Evolutionary conservation across 2,113 vertebrate species (phyloP).

Genomic region (Regulus satrapa): DNA sequence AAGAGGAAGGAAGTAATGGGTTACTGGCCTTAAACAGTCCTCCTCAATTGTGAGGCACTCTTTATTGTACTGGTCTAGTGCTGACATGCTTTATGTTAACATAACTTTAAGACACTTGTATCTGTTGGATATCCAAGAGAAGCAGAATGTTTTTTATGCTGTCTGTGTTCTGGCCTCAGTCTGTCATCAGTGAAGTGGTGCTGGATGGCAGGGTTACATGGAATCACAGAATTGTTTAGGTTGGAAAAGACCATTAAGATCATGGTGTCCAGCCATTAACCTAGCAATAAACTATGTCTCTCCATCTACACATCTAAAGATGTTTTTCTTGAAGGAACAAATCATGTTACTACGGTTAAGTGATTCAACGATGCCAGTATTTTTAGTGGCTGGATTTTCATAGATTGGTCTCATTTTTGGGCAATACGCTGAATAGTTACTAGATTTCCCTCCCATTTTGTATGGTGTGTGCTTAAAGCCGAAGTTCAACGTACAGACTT

Average conservation of each 20-base stretch:
- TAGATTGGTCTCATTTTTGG: background rate
- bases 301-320: background rate
- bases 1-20: background rate
- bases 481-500: background rate
- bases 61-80: background rate
- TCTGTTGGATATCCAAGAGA: background rate
- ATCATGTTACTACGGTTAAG: background rate
- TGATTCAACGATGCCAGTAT: background rate
- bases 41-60: background rate
- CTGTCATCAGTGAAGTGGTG: background rate
- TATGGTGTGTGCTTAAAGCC: background rate
- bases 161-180: background rate
- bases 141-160: background rate
- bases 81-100: background rate
- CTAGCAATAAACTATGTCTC: background rate
- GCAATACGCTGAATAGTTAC: background rate
- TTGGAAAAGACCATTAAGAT: background rate
- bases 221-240: background rate
- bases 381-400: background rate
- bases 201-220: background rate
- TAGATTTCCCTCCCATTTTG: fast-evolving
- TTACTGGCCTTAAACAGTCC: background rate
- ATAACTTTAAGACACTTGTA: background rate
- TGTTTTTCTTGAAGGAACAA: background rate
- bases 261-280: background rate